Conservation (phyloP, 2,888 invertebrate genomes). For the Acanthosepion lycidas region DNA sequence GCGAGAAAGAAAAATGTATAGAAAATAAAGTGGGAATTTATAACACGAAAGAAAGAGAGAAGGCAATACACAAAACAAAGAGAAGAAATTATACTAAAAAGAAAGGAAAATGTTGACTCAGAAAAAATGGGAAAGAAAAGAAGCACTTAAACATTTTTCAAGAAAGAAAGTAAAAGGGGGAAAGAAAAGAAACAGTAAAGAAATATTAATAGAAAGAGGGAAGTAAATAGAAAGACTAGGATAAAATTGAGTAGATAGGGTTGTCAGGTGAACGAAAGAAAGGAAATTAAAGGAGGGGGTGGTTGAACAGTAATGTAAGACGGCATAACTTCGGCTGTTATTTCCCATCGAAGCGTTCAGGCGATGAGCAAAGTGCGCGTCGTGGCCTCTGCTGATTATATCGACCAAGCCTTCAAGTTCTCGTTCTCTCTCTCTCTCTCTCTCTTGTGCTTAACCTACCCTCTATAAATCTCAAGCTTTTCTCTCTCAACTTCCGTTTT, state of each 20-base stretch:
- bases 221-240: background rate
- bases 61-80: too few species aligned
- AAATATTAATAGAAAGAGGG: background rate
- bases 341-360: constrained; percentile 33
- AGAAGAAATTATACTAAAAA: background rate
- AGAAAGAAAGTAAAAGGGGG: background rate
- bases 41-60: too few species aligned
- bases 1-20: too few species aligned
- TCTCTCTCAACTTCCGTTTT: background rate
- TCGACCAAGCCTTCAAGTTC: background rate
- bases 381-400: constrained; percentile 33
- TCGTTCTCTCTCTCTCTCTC: background rate
- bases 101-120: background rate
- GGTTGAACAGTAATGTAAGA: too few species aligned
- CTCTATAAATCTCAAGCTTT: background rate
- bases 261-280: constrained; percentile 8
- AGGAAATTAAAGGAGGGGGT: background rate
- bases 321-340: constrained; percentile 6
- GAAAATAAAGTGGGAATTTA: too few species aligned
- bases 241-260: background rate
- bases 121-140: background rate
- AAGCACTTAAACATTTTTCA: too few species aligned
- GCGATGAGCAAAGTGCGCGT: constrained; percentile 6
- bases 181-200: background rate
- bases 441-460: background rate